Evolutionary conservation across 2,113 vertebrate species (phyloP).

Genomic region (Acanthisitta chloris): DNA sequence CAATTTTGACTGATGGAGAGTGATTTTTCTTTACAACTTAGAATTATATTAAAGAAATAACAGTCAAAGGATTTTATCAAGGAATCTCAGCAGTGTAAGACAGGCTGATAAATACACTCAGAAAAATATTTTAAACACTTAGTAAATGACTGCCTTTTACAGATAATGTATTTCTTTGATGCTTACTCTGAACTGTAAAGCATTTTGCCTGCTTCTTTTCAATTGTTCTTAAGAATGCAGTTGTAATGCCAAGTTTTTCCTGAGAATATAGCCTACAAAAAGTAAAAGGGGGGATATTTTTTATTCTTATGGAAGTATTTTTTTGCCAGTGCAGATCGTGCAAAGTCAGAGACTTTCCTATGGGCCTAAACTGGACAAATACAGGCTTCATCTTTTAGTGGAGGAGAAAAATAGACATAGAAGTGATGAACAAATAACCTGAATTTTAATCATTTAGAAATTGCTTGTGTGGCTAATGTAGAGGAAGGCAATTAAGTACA

Average conservation of each 20-base stretch:
- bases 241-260: neutral
- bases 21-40: neutral
- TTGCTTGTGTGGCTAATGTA: neutral
- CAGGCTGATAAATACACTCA: neutral
- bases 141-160: neutral
- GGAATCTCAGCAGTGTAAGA: neutral
- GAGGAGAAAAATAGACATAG: neutral
- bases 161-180: neutral
- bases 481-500: slow-evolving; percentile 5
- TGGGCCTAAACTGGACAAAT: neutral
- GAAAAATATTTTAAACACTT: neutral
- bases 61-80: neutral
- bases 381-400: neutral
- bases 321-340: neutral
- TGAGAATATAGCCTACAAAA: neutral
- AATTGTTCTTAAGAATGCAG: neutral
- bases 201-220: neutral
- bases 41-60: neutral
- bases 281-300: neutral
- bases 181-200: neutral
- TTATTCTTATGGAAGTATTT: neutral
- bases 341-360: neutral
- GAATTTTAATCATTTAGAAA: neutral
- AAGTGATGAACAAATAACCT: neutral
- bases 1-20: neutral